phyloP scores from a whole-genome alignment of 1,140 invertebrate species.

The Trachymyrmex cornetzi region DNA sequence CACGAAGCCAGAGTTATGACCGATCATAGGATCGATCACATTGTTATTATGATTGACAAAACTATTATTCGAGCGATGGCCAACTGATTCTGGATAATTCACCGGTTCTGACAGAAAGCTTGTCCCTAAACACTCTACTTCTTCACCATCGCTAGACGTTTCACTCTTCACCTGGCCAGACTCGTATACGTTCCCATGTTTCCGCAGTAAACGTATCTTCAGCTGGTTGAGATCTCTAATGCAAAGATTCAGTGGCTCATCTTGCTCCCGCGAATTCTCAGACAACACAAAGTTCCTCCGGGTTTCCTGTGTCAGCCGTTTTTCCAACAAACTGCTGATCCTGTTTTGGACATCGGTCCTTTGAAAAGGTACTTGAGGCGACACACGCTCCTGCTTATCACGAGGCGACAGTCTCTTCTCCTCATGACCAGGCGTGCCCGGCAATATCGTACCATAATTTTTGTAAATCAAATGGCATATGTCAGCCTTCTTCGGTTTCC shows the following conservation, averaged over 20 bases:
- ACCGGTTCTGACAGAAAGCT: constrained; percentile 69
- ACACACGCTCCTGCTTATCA: constrained; percentile 63
- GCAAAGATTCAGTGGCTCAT: constrained; percentile 94
- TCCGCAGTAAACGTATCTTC: constrained; percentile 89
- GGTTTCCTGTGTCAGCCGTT: constrained; percentile 89
- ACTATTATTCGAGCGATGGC: constrained; percentile 65
- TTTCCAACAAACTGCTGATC: constrained; percentile 90
- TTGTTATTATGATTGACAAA: constrained; percentile 72
- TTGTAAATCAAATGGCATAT: constrained; percentile 97
- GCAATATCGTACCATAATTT: constrained; percentile 95
- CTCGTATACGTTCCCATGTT: constrained; percentile 88
- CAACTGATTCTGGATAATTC: constrained; percentile 28
- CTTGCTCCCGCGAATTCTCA: constrained; percentile 85
- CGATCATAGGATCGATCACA: constrained; percentile 70
- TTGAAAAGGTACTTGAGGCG: constrained; percentile 82
- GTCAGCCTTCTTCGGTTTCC: constrained; percentile 96
- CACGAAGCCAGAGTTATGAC: constrained; percentile 85
- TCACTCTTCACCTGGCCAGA: constrained; percentile 87
- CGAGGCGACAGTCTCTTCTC: constrained; percentile 76
- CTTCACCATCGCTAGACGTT: constrained; percentile 86
- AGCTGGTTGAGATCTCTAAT: constrained; percentile 91
- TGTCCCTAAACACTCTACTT: constrained; percentile 87
- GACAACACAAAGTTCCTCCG: constrained; percentile 79
- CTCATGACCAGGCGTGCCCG: constrained; percentile 89
- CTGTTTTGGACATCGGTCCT: constrained; percentile 90